Conservation (phyloP, 2,888 invertebrate genomes). For the Pseudeuparius sepicola region DNA sequence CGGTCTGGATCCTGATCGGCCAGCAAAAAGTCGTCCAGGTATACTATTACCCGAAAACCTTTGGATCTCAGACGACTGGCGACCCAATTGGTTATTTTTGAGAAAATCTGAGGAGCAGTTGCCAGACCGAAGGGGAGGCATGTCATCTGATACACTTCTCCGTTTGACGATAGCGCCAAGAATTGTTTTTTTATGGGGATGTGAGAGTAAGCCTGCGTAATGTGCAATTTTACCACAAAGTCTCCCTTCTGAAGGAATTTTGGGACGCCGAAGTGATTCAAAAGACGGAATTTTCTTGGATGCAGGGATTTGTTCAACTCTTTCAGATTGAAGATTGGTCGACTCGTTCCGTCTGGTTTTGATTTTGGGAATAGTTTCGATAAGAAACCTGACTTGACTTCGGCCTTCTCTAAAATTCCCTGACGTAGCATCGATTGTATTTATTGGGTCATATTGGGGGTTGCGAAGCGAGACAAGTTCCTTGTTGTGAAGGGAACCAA, state of each 20-base stretch:
- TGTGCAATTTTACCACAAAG: slow-evolving; percentile 20
- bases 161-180: slow-evolving; percentile 13
- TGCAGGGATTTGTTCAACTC: slow-evolving; percentile 11
- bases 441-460: too few species aligned
- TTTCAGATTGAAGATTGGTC: slow-evolving; percentile 18
- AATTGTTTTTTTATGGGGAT: slow-evolving; percentile 18
- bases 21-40: slow-evolving; percentile 23
- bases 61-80: slow-evolving; percentile 19
- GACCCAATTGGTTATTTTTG: slow-evolving; percentile 24
- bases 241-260: slow-evolving; percentile 19
- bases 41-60: slow-evolving; percentile 22
- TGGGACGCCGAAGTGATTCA: slow-evolving; percentile 19
- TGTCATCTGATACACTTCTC: slow-evolving; percentile 16
- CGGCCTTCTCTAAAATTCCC: too few species aligned
- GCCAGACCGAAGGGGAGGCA: slow-evolving; percentile 18
- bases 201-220: slow-evolving; percentile 22
- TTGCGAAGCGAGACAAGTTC: too few species aligned
- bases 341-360: slow-evolving; percentile 14
- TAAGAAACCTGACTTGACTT: slow-evolving; percentile 8
- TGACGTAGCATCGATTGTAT: too few species aligned
- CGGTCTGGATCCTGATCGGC: slow-evolving; percentile 7
- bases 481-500: slow-evolving; percentile 2
- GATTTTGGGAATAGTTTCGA: slow-evolving; percentile 16
- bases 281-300: slow-evolving; percentile 18
- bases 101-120: slow-evolving; percentile 21